Conservation (phyloP, 2,888 invertebrate species). For the Papilio protenor region DNA sequence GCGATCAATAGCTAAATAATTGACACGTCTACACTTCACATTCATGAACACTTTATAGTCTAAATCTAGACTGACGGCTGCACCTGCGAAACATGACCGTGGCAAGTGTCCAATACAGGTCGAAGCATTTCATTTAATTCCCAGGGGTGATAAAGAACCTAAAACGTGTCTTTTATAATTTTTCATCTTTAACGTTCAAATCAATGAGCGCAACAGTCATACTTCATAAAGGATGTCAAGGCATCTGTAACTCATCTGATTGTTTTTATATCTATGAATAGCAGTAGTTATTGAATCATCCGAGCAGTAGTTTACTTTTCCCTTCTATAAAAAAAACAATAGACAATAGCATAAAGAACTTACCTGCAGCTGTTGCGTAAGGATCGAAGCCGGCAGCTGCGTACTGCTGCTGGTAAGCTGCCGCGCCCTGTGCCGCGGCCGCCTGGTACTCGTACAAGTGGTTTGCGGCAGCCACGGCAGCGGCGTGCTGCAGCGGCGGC, state of each 20-base stretch:
- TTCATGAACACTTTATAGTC: slow-evolving; percentile 14
- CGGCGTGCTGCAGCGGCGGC: slow-evolving; percentile 89
- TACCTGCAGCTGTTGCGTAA: slow-evolving; percentile 89
- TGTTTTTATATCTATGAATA: slow-evolving; percentile 9
- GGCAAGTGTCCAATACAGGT: slow-evolving; percentile 11
- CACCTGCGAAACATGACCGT: slow-evolving; percentile 15
- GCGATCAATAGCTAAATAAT: background rate
- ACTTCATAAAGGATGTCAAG: background rate
- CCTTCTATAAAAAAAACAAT: background rate
- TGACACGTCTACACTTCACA: slow-evolving; percentile 10
- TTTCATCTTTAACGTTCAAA: background rate
- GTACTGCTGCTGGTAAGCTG: slow-evolving; percentile 89
- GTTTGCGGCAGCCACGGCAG: slow-evolving; percentile 91
- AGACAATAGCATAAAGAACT: slow-evolving; percentile 52
- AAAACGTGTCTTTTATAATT: background rate
- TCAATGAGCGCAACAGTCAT: background rate
- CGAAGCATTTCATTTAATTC: background rate
- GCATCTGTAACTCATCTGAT: slow-evolving; percentile 1
- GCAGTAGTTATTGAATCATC: background rate
- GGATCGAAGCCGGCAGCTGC: slow-evolving; percentile 90
- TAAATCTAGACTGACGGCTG: slow-evolving; percentile 14
- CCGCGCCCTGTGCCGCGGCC: slow-evolving; percentile 88
- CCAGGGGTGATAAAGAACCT: background rate
- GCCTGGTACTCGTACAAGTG: slow-evolving; percentile 93
- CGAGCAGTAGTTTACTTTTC: background rate